Percentiles rank a stretch among this genome's conserved stretches.
Evolutionary conservation across 2,113 vertebrate species (phyloP).

Genomic region (Chloropsis hardwickii): DNA sequence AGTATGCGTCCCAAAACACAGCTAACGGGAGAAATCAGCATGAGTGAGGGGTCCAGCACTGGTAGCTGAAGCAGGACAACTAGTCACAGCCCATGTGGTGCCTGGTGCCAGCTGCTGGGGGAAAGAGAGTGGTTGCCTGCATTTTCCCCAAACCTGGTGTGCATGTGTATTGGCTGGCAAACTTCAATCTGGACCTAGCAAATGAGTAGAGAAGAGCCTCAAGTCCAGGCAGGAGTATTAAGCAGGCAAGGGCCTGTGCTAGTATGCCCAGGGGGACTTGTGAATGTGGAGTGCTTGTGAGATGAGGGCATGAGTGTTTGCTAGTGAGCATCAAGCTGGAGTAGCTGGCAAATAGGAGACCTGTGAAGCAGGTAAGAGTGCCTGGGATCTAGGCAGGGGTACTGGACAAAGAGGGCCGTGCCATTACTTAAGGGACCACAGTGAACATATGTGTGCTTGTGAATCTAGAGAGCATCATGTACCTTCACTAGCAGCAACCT

Average conservation of each 20-base stretch:
- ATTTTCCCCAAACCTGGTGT: not conserved
- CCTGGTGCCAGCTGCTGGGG: not conserved
- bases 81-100: not conserved
- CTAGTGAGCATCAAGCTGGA: not conserved
- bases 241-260: not conserved
- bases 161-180: not conserved
- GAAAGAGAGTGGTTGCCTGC: not conserved
- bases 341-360: not conserved
- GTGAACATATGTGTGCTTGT: not conserved
- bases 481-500: not conserved
- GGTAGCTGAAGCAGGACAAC: not conserved
- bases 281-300: not conserved
- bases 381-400: not conserved
- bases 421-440: not conserved
- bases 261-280: not conserved
- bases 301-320: not conserved
- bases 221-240: not conserved
- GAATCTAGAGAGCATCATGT: not conserved
- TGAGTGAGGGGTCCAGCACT: not conserved
- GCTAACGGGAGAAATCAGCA: not conserved
- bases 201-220: not conserved
- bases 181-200: not conserved
- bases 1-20: not conserved
- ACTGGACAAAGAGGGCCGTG: not conserved
- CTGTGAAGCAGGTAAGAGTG: not conserved